Conservation (phyloP, 2,797 vertebrate species). For the Coreius guichenoti region DNA sequence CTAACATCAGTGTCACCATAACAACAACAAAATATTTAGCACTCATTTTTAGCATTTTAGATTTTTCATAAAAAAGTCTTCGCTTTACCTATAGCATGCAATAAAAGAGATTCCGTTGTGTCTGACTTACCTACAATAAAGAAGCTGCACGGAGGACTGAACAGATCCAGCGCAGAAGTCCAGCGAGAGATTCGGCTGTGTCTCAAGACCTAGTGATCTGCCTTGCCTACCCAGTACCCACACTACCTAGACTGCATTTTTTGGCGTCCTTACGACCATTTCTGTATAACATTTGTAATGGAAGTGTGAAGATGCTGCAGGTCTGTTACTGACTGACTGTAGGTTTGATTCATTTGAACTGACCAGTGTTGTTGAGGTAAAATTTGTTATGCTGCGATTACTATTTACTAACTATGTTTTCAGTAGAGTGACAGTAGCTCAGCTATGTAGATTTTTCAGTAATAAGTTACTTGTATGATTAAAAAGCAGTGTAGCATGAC, state of each 20-base stretch:
- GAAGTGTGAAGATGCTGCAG: neutral
- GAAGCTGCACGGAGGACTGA: neutral
- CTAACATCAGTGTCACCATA: neutral
- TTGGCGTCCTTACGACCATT: too few relatives aligned
- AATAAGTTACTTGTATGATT: neutral
- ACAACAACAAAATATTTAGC: neutral
- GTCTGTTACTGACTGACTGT: neutral
- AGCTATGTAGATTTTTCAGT: neutral
- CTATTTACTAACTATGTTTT: neutral
- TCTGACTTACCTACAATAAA: conserved; percentile 9
- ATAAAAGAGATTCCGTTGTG: neutral
- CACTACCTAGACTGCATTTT: conserved; percentile 15
- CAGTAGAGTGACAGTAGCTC: neutral
- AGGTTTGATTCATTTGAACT: neutral
- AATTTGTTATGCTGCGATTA: neutral
- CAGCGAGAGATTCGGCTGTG: neutral
- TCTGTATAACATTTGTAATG: neutral
- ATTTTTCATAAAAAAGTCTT: neutral
- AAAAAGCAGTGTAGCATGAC: neutral
- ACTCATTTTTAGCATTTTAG: neutral
- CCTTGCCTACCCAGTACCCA: neutral
- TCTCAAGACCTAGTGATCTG: neutral
- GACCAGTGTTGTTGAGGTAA: neutral
- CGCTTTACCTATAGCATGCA: neutral
- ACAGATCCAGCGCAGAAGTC: neutral